A percentile compares a stretch with the other conserved stretches of the same genome.
Conservation (phyloP, 2,888 invertebrate species). For the Hyposoter didymator region DNA sequence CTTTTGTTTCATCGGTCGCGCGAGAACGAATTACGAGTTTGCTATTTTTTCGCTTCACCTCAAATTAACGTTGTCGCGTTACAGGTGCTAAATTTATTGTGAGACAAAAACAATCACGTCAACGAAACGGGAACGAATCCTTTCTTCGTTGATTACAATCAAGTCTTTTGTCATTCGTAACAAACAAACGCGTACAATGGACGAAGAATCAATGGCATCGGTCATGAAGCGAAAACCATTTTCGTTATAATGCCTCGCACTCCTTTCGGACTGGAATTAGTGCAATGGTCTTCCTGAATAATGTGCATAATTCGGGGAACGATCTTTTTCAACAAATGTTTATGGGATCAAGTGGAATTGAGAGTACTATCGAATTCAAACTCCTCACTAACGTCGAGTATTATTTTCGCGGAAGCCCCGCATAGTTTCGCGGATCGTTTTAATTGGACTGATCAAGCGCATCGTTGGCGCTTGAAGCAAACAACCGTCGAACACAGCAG, state of each 20-base stretch:
- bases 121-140: neutral
- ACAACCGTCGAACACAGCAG: slow-evolving; percentile 49
- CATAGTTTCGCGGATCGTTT: slow-evolving; percentile 61
- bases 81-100: neutral
- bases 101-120: neutral
- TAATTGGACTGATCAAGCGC: slow-evolving; percentile 71
- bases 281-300: slow-evolving; percentile 25
- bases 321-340: neutral
- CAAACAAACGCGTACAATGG: slow-evolving; percentile 26
- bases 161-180: slow-evolving; percentile 4
- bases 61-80: neutral
- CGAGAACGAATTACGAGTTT: neutral
- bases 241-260: neutral
- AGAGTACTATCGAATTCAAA: slow-evolving; percentile 31
- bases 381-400: slow-evolving; percentile 40
- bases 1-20: neutral
- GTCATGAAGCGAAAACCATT: neutral
- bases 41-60: neutral
- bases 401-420: slow-evolving; percentile 60
- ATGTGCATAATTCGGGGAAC: slow-evolving; percentile 27
- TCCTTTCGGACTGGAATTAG: neutral
- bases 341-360: neutral
- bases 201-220: neutral
- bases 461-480: slow-evolving; percentile 55
- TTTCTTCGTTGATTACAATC: neutral